Percentiles rank a stretch among this genome's conserved stretches.
Evolutionary conservation across 2,888 invertebrate species (phyloP).

Genomic region (Melieria omissa): DNA sequence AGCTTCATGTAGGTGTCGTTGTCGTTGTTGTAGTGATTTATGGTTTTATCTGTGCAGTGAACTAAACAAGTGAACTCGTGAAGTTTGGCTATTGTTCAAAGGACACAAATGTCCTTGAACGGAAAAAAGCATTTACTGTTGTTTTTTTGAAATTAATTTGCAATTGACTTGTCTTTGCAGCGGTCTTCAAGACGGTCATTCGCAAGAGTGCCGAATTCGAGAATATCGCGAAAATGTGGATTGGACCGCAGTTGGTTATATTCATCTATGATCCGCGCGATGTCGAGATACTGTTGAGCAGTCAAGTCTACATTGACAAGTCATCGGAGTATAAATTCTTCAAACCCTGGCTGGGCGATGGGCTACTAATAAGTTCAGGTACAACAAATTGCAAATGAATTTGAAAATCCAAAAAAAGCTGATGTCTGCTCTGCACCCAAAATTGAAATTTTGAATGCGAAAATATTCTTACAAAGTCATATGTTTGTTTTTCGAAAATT

Average conservation of each 20-base stretch:
- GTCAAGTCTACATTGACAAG: conserved; percentile 84
- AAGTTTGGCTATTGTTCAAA: too few relatives aligned
- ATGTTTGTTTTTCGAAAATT: neutral
- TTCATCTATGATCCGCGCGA: conserved; percentile 82
- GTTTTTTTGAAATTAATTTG: neutral
- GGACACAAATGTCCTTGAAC: too few relatives aligned
- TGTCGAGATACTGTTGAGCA: conserved; percentile 81
- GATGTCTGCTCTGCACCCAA: too few relatives aligned
- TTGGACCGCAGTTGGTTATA: conserved; percentile 79
- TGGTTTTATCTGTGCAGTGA: neutral
- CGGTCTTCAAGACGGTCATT: conserved; percentile 75
- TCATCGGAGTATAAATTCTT: conserved; percentile 83
- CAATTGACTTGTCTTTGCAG: conserved; percentile 65
- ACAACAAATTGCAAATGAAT: conserved; percentile 39
- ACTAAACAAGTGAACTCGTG: too few relatives aligned
- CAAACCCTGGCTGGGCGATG: conserved; percentile 86
- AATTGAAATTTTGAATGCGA: too few relatives aligned
- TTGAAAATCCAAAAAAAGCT: neutral
- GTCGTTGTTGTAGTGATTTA: neutral
- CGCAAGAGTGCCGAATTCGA: conserved; percentile 68
- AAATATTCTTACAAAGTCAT: neutral
- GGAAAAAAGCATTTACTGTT: neutral
- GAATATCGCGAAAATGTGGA: conserved; percentile 76
- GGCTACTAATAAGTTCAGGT: conserved; percentile 84
- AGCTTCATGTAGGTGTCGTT: conserved; percentile 72